phyloP scores from a whole-genome alignment of 2,797 vertebrate species.

The Phyllotis vaccarum region DNA sequence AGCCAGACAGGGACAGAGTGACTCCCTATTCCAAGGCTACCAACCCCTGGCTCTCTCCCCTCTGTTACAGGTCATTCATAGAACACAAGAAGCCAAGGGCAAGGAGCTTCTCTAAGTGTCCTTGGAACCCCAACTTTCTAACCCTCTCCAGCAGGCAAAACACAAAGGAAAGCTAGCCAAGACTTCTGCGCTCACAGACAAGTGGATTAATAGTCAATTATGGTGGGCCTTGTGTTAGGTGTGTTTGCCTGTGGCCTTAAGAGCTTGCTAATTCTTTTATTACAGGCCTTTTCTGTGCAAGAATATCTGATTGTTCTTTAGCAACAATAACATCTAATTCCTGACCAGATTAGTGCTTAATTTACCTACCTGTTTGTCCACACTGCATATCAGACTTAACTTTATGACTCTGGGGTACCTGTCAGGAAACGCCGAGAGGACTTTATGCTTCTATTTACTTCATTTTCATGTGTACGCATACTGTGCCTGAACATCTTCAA shows the following conservation, averaged over 20 bases:
- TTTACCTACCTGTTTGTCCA: no score
- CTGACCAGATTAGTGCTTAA: neutral
- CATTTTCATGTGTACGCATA: no score
- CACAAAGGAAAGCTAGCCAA: neutral
- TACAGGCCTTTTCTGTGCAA: neutral
- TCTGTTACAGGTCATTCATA: fast-evolving
- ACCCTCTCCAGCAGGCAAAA: neutral
- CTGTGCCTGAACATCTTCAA: neutral
- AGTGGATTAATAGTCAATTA: neutral
- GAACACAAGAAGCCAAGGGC: neutral
- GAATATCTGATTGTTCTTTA: neutral
- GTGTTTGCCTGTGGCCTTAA: neutral
- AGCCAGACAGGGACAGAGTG: neutral
- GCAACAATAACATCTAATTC: neutral
- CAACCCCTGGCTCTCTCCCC: fast-evolving
- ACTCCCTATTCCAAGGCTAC: neutral
- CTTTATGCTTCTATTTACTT: neutral
- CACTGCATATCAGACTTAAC: fast-evolving
- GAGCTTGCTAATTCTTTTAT: neutral
- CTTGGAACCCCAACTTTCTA: no score
- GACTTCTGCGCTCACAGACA: neutral
- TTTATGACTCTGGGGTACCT: neutral
- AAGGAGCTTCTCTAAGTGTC: neutral
- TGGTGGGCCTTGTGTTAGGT: neutral
- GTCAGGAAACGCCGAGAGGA: neutral